Conservation (phyloP, 2,113 vertebrate genomes). For the Gopherus evgoodei region DNA sequence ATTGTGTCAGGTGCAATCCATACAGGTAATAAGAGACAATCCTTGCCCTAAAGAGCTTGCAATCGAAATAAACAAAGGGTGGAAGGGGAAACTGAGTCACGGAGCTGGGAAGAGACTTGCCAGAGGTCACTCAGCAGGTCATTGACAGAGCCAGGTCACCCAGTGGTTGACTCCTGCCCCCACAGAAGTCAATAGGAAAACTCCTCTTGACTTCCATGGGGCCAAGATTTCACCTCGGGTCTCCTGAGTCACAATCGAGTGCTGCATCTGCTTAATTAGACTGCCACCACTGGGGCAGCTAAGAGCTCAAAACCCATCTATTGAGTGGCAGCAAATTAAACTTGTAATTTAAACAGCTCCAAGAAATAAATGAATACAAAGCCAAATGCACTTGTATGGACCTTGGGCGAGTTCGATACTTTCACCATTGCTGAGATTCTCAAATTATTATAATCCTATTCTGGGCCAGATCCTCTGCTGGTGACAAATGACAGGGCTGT, state of each 20-base stretch:
- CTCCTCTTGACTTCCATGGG: neutral
- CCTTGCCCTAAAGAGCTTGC: neutral
- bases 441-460: neutral
- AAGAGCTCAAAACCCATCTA: accelerated
- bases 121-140: accelerated
- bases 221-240: accelerated
- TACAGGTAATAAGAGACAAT: accelerated
- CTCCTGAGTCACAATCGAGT: accelerated
- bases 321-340: accelerated
- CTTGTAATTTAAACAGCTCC: neutral
- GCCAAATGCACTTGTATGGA: neutral
- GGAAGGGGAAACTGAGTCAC: neutral
- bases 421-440: accelerated
- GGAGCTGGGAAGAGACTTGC: neutral
- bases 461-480: too few species aligned
- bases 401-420: accelerated
- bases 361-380: accelerated
- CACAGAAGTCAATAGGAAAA: neutral
- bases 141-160: neutral
- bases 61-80: accelerated
- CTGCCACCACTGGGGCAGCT: accelerated
- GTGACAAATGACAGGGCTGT: neutral
- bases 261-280: accelerated
- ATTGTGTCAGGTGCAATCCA: accelerated
- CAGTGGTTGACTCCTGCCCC: neutral